Percentiles rank a stretch among this genome's conserved stretches.
phyloP scores from a whole-genome alignment of 2,797 vertebrate genomes.

The Holocentrus rufus region DNA sequence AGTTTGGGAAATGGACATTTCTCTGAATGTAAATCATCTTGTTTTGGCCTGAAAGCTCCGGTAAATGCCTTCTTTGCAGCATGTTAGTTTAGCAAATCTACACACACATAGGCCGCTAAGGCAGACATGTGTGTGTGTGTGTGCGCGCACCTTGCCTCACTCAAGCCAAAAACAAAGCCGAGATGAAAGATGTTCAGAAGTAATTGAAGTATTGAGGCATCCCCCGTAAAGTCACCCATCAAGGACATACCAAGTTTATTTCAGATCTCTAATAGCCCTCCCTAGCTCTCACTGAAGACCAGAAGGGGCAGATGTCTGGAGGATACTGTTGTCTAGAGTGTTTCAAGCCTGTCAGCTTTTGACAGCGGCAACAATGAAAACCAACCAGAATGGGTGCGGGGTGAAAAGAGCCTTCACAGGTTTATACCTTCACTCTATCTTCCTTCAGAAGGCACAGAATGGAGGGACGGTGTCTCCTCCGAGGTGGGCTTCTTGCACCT shows the following conservation, averaged over 20 bases:
- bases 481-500: slow-evolving; percentile 78
- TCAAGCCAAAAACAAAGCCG: slow-evolving; percentile 22
- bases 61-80: slow-evolving; percentile 14
- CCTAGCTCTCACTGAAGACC: slow-evolving; percentile 57
- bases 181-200: slow-evolving; percentile 36
- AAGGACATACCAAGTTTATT: slow-evolving; percentile 69
- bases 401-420: slow-evolving; percentile 74
- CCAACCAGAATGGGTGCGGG: slow-evolving; percentile 62
- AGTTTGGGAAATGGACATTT: slow-evolving; percentile 26
- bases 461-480: slow-evolving; percentile 44
- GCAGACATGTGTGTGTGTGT: neutral
- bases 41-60: slow-evolving; percentile 56
- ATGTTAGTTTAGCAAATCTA: slow-evolving; percentile 41
- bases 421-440: slow-evolving; percentile 62
- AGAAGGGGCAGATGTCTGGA: slow-evolving; percentile 69
- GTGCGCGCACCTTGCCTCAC: slow-evolving; percentile 17
- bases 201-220: slow-evolving; percentile 45
- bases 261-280: slow-evolving; percentile 69
- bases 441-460: slow-evolving; percentile 58
- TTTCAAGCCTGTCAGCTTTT: slow-evolving; percentile 75
- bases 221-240: slow-evolving; percentile 52
- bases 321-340: slow-evolving; percentile 64
- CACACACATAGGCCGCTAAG: neutral
- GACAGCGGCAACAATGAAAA: slow-evolving; percentile 74
- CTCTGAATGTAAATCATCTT: slow-evolving; percentile 50